Evolutionary conservation across 1,140 invertebrate genomes (phyloP), one percentile per base, ranked within the genome.

Genomic region (Ceratina australensis): DNA sequence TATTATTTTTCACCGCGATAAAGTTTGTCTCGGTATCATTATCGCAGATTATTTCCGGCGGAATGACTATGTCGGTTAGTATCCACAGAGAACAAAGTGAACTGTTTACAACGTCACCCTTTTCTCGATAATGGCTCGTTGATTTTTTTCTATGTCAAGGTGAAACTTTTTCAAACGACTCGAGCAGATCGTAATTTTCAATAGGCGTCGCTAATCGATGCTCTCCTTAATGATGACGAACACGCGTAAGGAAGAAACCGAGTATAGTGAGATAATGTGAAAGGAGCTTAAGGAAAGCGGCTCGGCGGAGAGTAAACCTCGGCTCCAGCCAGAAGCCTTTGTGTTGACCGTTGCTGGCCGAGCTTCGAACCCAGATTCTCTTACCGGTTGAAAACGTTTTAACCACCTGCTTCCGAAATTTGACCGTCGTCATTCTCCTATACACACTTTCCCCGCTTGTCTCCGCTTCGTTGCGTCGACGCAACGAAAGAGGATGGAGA

Each of bases 321-420:
- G 54, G 67, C 59, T 49, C 79, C 24, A 20, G 57, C 33, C 69
- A 57, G 69, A 63, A 79, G 80, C 76, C 80, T 82, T 83, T 82
- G 81, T 79, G 75, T 63, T 57, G 64, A 42, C 66, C 60, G 80
- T 57, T 79, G 75, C 64, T 74, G 49, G 69, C 52, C 54, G 24
- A 42, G 77, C 81, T 66, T 49, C 66, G 80, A 87, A 81, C 79
- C 73, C 69, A 67, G 82, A 64, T 81, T 88, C 81, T 71, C 79
- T 85, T 82, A 79, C 79, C 77, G 72, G 82, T 73, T 83, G 76
- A 78, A 67, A 87, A 89, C 84, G 72, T 72, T 81, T 81, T 84
- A 83, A 88, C 89, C 89, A 90, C 88, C 89, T 91, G 89, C 86
- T 89, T 87, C 84, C 86, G 89, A 90, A 90, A 90, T 88, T 86